Percentiles rank a stretch among this genome's conserved stretches.
phyloP scores from a whole-genome alignment of 1,140 invertebrate species.

The Zaprionus lachaisei region DNA sequence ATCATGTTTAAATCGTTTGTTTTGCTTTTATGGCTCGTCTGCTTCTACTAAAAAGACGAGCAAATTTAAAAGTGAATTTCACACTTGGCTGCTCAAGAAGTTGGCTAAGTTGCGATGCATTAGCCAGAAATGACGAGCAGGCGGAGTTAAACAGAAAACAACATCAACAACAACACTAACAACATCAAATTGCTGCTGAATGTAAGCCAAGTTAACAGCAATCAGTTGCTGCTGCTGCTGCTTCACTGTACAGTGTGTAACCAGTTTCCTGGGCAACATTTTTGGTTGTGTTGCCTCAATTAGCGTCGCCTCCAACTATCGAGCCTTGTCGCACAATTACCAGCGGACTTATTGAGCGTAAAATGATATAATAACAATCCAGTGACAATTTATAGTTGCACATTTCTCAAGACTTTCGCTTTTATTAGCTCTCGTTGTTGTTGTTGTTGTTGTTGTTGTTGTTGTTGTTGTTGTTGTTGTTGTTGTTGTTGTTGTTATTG shows the following conservation, averaged over 20 bases:
- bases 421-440: constrained; percentile 5
- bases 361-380: constrained; percentile 55
- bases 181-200: constrained; percentile 8
- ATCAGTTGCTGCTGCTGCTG: background rate
- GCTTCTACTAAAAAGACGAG: constrained; percentile 20
- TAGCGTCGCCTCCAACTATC: constrained; percentile 43
- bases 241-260: constrained; percentile 13
- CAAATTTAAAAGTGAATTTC: constrained; percentile 55
- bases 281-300: constrained; percentile 37
- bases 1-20: constrained; percentile 53
- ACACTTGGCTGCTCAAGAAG: constrained; percentile 58
- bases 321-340: constrained; percentile 45
- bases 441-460: background rate
- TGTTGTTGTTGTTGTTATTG: constrained; percentile 5
- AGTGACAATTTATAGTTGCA: constrained; percentile 43
- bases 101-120: constrained; percentile 48
- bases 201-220: constrained; percentile 31
- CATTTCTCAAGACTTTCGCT: constrained; percentile 46
- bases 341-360: constrained; percentile 53
- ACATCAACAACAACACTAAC: constrained; percentile 14
- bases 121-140: constrained; percentile 36
- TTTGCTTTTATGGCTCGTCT: constrained; percentile 28
- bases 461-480: constrained; percentile 11
- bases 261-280: constrained; percentile 52
- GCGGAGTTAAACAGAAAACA: constrained; percentile 1